Evolutionary conservation across 2,113 vertebrate species (phyloP).

Genomic region (Connochaetes taurinus): DNA sequence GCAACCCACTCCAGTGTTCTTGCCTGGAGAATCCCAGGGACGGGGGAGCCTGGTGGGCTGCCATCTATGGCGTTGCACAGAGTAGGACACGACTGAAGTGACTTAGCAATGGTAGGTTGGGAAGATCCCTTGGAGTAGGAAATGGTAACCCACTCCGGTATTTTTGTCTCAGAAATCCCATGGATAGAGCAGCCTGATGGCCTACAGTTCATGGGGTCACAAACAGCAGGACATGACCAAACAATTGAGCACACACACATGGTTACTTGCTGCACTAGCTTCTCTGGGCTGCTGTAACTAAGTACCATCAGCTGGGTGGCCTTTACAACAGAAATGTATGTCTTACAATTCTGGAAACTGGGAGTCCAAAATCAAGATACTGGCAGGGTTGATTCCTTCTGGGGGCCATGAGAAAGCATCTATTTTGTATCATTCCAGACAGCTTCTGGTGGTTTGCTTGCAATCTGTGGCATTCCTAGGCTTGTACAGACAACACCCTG

Average conservation of each 20-base stretch:
- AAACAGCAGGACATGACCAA: not conserved
- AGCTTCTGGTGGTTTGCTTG: not conserved
- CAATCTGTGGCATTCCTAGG: not conserved
- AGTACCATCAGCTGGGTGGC: not conserved
- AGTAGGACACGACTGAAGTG: too few species aligned
- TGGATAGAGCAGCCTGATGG: not conserved
- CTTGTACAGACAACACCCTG: not conserved
- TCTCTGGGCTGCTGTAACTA: not conserved
- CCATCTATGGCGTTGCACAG: too few species aligned
- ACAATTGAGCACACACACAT: not conserved
- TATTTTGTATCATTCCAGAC: not conserved
- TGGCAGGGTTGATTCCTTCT: not conserved
- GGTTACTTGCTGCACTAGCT: not conserved
- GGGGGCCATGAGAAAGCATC: not conserved
- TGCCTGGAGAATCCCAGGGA: too few species aligned
- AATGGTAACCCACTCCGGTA: not conserved
- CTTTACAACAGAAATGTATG: not conserved
- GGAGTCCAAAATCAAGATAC: not conserved
- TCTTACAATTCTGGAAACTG: not conserved
- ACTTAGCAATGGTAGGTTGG: not conserved
- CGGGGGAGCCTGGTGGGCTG: too few species aligned
- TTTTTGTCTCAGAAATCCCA: not conserved
- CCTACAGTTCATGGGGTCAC: not conserved
- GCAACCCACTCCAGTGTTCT: too few species aligned
- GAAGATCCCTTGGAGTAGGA: not conserved